phyloP scores from a whole-genome alignment of 1,140 invertebrate genomes.

The Heliconius hermathena region DNA sequence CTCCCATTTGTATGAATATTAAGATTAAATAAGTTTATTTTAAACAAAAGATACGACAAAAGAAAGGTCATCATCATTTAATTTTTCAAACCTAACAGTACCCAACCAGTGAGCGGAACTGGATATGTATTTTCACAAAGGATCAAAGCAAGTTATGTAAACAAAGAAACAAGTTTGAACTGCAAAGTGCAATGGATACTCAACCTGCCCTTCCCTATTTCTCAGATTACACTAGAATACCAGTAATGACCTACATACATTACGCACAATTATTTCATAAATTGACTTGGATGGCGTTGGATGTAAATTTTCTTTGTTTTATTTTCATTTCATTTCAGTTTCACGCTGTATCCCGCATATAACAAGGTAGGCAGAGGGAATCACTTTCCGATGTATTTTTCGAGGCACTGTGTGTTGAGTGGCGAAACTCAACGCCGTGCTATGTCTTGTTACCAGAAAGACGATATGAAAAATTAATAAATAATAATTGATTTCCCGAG shows the following conservation, averaged over 20 bases:
- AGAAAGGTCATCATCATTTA: constrained; percentile 15
- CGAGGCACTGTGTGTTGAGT: too few relatives aligned
- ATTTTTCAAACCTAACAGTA: constrained; percentile 29
- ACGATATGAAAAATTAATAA: too few relatives aligned
- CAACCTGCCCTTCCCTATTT: constrained; percentile 10
- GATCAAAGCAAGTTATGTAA: constrained; percentile 15
- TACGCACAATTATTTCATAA: background rate
- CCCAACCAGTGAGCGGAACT: constrained; percentile 23
- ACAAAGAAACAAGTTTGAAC: constrained; percentile 31
- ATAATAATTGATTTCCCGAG: too few relatives aligned
- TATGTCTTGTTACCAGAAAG: too few relatives aligned
- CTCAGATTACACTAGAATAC: constrained; percentile 6
- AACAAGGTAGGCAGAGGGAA: too few relatives aligned
- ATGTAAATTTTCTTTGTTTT: too few relatives aligned
- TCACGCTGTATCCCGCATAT: too few relatives aligned
- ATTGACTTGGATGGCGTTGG: background rate
- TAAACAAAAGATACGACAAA: background rate
- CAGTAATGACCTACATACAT: constrained; percentile 11
- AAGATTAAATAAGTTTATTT: too few relatives aligned
- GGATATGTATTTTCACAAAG: constrained; percentile 25
- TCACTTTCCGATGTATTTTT: too few relatives aligned
- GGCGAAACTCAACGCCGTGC: too few relatives aligned
- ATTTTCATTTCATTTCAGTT: too few relatives aligned
- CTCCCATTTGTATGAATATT: too few relatives aligned
- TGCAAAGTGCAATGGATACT: constrained; percentile 11